Conservation (phyloP, 2,888 invertebrate species). For the Calliopum simillimum region DNA sequence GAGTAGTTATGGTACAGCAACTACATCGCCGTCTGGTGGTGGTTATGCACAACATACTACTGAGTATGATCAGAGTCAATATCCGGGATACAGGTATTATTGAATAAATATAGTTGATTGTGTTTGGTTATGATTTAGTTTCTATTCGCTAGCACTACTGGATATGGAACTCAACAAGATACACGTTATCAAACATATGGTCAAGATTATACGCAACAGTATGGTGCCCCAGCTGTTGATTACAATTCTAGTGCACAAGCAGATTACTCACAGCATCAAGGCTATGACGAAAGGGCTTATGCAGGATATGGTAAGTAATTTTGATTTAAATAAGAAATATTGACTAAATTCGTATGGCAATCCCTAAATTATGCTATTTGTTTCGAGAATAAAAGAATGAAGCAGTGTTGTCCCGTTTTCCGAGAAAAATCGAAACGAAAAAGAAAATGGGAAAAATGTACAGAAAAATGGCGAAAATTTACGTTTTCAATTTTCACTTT, state of each 20-base stretch:
- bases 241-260: constrained; percentile 64
- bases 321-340: not conserved
- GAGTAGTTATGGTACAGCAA: constrained; percentile 51
- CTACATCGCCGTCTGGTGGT: constrained; percentile 56
- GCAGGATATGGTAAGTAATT: constrained; percentile 65
- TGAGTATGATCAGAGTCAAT: constrained; percentile 67
- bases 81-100: constrained; percentile 63
- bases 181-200: constrained; percentile 65
- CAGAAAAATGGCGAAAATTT: too few relatives aligned
- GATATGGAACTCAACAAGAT: constrained; percentile 63
- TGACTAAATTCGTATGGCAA: not conserved
- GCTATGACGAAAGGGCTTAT: constrained; percentile 66
- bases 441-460: too few relatives aligned
- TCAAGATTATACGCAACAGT: constrained; percentile 66
- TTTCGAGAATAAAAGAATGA: too few relatives aligned
- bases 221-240: constrained; percentile 65
- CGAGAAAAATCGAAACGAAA: too few relatives aligned
- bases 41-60: constrained; percentile 59
- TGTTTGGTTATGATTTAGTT: not conserved
- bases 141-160: constrained; percentile 53
- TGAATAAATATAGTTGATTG: not conserved
- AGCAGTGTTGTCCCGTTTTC: too few relatives aligned
- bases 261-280: constrained; percentile 63
- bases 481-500: too few relatives aligned
- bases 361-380: too few relatives aligned